These are phyloP conservation scores for Saxidomus purpurata DNA, from an alignment of 1,140 invertebrate species.

Conservation along the genomic window DNA sequence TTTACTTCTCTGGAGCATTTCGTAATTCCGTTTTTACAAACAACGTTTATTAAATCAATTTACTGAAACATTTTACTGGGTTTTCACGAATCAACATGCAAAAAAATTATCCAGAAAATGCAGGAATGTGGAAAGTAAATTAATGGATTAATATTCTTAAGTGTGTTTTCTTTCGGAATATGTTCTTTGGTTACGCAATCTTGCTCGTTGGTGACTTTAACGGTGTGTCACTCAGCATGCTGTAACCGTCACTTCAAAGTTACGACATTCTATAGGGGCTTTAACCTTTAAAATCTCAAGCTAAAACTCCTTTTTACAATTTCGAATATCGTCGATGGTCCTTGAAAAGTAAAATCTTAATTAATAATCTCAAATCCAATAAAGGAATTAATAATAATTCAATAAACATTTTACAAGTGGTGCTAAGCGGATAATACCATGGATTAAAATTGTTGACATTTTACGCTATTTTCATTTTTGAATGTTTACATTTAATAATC, in stretches of 20 bases:
- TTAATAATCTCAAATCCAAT: conserved; percentile 60
- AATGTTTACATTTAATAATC: conserved; percentile 43
- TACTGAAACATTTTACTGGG: too few species aligned
- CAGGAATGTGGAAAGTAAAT: not conserved
- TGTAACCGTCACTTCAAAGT: not conserved
- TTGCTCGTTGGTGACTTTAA: not conserved
- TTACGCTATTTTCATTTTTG: conserved; percentile 17
- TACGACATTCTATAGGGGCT: not conserved
- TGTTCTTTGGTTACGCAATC: not conserved
- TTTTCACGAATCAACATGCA: too few species aligned
- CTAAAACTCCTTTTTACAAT: not conserved
- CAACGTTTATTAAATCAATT: too few species aligned
- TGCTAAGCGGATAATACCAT: conserved; percentile 34
- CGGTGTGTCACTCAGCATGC: not conserved
- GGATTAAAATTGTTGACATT: conserved; percentile 42
- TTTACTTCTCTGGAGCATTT: too few species aligned
- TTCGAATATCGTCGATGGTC: not conserved
- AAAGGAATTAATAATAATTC: conserved; percentile 53
- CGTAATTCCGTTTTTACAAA: too few species aligned
- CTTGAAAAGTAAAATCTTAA: conserved; percentile 28
- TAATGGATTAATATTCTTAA: not conserved
- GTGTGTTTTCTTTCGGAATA: not conserved
- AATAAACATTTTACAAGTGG: conserved; percentile 16
- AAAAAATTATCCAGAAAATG: not conserved
- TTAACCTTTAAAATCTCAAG: conserved; percentile 5